Evolutionary conservation across 2,113 vertebrate genomes (phyloP).

Genomic region (Chrysemys picta): DNA sequence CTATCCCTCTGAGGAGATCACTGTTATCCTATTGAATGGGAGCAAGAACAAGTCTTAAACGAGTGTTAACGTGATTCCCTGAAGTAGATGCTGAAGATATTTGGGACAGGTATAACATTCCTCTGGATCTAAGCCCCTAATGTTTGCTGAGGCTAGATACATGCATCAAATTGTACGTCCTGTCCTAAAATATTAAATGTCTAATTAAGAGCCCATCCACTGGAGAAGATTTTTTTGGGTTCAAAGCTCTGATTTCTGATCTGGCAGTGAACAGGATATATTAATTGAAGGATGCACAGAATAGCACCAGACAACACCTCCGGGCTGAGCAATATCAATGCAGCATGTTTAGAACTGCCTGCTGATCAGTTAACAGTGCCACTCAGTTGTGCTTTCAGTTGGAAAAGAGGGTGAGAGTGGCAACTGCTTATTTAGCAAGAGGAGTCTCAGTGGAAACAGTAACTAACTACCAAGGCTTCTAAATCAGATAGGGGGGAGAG

Average conservation of each 20-base stretch:
- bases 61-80: neutral
- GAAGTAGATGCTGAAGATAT: neutral
- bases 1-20: neutral
- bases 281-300: neutral
- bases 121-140: neutral
- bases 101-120: neutral
- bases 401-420: neutral
- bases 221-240: neutral
- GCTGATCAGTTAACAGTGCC: neutral
- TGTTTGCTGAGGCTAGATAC: neutral
- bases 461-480: neutral
- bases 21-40: neutral
- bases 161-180: neutral
- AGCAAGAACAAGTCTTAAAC: neutral
- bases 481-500: neutral
- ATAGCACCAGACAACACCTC: slow-evolving; percentile 48
- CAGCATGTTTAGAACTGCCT: slow-evolving; percentile 7
- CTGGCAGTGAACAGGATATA: neutral
- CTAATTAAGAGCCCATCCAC: neutral
- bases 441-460: neutral
- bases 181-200: neutral
- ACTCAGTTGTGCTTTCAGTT: neutral
- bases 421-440: neutral
- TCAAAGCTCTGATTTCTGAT: neutral
- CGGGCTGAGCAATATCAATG: slow-evolving; percentile 4